Evolutionary conservation across 2,113 vertebrate genomes (phyloP).

Genomic region (Pseudorhombus dupliciocellatus): DNA sequence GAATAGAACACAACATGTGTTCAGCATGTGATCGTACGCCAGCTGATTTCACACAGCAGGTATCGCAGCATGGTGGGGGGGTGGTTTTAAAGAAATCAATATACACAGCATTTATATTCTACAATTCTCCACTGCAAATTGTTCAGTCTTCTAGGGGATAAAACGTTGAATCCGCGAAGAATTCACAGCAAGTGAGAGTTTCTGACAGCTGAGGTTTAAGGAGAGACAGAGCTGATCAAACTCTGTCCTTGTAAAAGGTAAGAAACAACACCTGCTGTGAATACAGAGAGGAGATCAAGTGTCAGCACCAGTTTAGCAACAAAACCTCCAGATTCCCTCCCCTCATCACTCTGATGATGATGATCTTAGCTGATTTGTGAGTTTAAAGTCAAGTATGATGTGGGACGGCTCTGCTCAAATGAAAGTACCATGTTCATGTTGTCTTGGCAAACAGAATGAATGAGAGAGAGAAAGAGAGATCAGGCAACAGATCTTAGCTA

Average conservation of each 20-base stretch:
- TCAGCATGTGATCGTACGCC: neutral
- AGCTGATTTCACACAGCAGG: slow-evolving; percentile 15
- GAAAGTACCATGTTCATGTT: neutral
- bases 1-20: neutral
- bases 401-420: neutral
- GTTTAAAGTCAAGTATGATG: neutral
- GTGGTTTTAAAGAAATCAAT: slow-evolving; percentile 17
- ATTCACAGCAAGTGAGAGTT: no score
- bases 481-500: neutral
- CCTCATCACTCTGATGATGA: neutral
- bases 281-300: no score
- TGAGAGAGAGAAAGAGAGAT: slow-evolving; percentile 29
- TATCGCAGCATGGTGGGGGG: neutral
- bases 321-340: neutral
- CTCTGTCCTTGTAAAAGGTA: no score
- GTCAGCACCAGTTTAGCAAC: neutral
- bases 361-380: neutral
- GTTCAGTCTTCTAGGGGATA: neutral
- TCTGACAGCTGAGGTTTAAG: no score
- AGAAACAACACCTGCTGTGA: no score
- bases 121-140: slow-evolving; percentile 17
- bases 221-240: no score
- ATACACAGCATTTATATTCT: neutral
- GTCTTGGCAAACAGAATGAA: slow-evolving; percentile 34
- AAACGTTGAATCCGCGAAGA: slow-evolving; percentile 1